These are phyloP conservation scores for Discoglossus pictus DNA, from an alignment of 2,797 vertebrate species.

Conservation along the genomic window DNA sequence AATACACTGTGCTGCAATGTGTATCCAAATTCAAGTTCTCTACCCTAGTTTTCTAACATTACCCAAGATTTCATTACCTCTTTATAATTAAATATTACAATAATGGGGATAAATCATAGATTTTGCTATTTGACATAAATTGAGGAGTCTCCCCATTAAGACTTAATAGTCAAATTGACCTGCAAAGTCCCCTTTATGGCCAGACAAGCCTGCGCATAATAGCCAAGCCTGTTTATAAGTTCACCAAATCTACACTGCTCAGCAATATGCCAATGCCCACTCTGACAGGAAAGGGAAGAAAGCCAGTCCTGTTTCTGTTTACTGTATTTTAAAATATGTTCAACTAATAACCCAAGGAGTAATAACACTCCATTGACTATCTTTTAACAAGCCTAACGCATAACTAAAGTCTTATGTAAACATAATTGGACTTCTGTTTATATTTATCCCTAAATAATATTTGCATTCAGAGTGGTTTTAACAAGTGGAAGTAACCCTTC, in stretches of 20 bases:
- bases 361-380: neutral
- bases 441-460: no score
- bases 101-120: neutral
- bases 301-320: conserved; percentile 33
- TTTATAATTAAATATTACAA: neutral
- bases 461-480: no score
- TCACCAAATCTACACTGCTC: neutral
- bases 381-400: no score
- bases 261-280: neutral
- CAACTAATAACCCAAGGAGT: no score
- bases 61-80: no score
- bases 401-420: no score
- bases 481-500: neutral
- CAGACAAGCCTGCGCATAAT: neutral
- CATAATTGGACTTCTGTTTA: no score
- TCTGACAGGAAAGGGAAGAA: neutral
- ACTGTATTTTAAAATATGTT: no score
- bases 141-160: conserved; percentile 2
- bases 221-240: neutral
- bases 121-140: neutral
- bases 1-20: no score
- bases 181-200: neutral
- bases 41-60: no score
- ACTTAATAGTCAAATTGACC: neutral
- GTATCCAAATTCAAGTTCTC: no score